Evolutionary conservation across 2,797 vertebrate genomes (phyloP).

Genomic region (Tarsius wallacei): DNA sequence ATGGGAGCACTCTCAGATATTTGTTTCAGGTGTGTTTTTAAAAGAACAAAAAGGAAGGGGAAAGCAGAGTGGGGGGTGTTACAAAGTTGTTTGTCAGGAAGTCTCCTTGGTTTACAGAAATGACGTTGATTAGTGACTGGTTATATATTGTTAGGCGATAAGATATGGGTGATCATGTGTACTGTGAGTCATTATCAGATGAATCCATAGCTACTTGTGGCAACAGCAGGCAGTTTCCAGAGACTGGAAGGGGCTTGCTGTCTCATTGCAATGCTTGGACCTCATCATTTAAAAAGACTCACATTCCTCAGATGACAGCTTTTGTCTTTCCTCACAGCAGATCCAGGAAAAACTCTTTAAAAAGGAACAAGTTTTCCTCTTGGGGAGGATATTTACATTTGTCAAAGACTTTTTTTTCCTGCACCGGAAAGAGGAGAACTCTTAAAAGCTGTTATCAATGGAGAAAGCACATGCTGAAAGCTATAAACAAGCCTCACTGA

Average conservation of each 20-base stretch:
- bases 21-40: background rate
- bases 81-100: background rate
- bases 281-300: background rate
- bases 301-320: background rate
- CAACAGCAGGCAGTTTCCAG: background rate
- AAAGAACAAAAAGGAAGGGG: background rate
- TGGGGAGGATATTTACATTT: background rate
- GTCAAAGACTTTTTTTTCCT: too few relatives aligned
- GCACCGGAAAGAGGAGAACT: background rate
- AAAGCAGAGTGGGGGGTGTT: background rate
- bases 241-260: background rate
- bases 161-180: background rate
- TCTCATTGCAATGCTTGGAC: background rate
- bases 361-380: background rate
- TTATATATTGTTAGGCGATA: background rate
- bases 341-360: background rate
- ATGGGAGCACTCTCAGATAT: rapidly evolving
- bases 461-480: background rate
- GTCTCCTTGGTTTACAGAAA: background rate
- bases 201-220: background rate
- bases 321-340: background rate
- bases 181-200: too few relatives aligned
- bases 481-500: background rate
- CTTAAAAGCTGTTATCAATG: background rate
- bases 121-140: background rate